phyloP scores from a whole-genome alignment of 2,797 vertebrate species.

The Ciconia nigra region DNA sequence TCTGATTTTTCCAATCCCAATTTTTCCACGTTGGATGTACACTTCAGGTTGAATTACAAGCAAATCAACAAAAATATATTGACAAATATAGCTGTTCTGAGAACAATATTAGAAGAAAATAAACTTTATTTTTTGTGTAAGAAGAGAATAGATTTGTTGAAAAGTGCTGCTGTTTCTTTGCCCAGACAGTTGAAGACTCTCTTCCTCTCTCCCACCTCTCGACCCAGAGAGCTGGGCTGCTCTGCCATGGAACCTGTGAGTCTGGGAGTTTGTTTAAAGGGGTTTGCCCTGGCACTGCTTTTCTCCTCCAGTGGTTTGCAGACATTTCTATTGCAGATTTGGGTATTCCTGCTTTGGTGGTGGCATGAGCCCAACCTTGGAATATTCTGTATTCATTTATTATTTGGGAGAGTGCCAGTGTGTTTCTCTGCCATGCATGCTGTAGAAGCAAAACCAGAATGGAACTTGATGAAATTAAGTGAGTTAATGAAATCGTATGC shows the following conservation, averaged over 20 bases:
- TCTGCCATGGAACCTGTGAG: neutral
- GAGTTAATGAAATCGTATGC: neutral
- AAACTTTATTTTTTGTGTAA: neutral
- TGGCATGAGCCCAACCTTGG: neutral
- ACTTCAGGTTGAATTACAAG: neutral
- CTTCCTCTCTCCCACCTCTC: neutral
- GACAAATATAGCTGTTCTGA: neutral
- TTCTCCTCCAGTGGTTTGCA: neutral
- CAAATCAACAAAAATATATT: neutral
- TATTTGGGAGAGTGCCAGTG: conserved; percentile 24
- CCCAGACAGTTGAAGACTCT: neutral
- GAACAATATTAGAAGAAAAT: neutral
- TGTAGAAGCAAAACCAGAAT: neutral
- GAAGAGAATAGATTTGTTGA: neutral
- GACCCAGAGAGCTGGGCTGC: neutral
- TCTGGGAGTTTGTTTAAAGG: neutral
- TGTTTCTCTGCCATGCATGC: neutral
- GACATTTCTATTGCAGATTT: neutral
- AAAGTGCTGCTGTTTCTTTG: neutral
- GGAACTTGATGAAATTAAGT: conserved; percentile 25
- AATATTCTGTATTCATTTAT: conserved; percentile 19
- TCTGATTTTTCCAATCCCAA: neutral
- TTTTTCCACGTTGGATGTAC: neutral
- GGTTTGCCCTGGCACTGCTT: neutral
- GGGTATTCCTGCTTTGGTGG: neutral